Evolutionary conservation across 2,113 vertebrate species (phyloP).

Genomic region (Xiphophorus maculatus): DNA sequence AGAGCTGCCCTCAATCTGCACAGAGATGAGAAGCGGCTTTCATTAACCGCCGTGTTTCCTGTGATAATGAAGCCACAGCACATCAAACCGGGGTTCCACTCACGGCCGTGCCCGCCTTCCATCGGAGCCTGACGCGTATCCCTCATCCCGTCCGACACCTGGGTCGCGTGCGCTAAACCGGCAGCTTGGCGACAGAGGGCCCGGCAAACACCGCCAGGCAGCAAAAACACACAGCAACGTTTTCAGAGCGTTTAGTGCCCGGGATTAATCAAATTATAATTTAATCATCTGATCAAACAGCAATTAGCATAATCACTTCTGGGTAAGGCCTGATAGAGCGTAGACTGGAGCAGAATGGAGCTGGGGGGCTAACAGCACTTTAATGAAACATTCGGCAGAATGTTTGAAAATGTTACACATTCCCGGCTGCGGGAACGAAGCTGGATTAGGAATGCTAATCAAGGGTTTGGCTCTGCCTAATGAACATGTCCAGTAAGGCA

Average conservation of each 20-base stretch:
- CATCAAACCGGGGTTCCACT: constrained; percentile 29
- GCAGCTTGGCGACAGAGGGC: constrained; percentile 41
- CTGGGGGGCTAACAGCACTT: constrained; percentile 76
- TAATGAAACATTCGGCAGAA: constrained; percentile 79
- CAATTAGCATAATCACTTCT: constrained; percentile 95
- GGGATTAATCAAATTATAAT: constrained; percentile 93
- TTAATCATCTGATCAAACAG: constrained; percentile 97
- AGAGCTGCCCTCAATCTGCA: constrained; percentile 62
- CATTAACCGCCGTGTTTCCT: constrained; percentile 64
- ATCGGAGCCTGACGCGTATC: constrained; percentile 12
- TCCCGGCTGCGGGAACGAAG: constrained; percentile 49
- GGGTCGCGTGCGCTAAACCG: constrained; percentile 13
- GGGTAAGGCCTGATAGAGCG: constrained; percentile 85
- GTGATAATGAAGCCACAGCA: constrained; percentile 37
- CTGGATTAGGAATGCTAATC: constrained; percentile 62
- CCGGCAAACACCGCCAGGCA: constrained; percentile 77
- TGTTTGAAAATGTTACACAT: constrained; percentile 78
- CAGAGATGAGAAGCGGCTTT: constrained; percentile 29
- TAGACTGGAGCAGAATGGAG: constrained; percentile 80
- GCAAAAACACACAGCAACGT: constrained; percentile 81
- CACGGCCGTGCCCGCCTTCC: constrained; percentile 10
- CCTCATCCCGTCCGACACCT: constrained; percentile 26
- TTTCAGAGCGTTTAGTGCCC: constrained; percentile 86
- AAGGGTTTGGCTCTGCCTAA: constrained; percentile 42
- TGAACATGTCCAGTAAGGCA: constrained; percentile 39